phyloP scores from a whole-genome alignment of 1,140 invertebrate species.

The Chironomus striatipennis region DNA sequence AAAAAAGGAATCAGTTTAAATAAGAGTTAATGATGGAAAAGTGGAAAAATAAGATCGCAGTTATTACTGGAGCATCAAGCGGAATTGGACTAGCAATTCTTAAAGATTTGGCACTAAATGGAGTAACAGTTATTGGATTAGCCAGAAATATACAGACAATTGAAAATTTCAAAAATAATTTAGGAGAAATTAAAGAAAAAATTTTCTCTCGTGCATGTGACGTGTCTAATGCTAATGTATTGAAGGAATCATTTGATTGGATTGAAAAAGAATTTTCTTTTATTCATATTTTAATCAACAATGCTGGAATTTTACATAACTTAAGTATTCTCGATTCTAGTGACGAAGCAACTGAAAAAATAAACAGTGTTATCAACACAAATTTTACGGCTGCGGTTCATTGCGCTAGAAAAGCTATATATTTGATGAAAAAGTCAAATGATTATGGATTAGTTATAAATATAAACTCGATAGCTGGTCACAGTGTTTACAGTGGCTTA shows the following conservation, averaged over 20 bases:
- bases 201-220: slow-evolving; percentile 50
- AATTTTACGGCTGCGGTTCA: slow-evolving; percentile 47
- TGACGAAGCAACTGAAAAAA: not conserved
- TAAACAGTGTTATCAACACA: slow-evolving; percentile 27
- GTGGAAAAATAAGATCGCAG: slow-evolving; percentile 44
- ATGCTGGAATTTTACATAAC: slow-evolving; percentile 43
- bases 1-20: no score
- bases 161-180: slow-evolving; percentile 35
- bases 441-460: slow-evolving; percentile 31
- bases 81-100: slow-evolving; percentile 57
- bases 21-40: slow-evolving; percentile 39
- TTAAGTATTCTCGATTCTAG: not conserved
- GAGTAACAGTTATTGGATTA: slow-evolving; percentile 58
- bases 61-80: slow-evolving; percentile 48
- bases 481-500: slow-evolving; percentile 12
- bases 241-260: slow-evolving; percentile 52
- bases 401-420: slow-evolving; percentile 44
- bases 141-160: slow-evolving; percentile 53
- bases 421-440: slow-evolving; percentile 33
- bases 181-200: slow-evolving; percentile 26
- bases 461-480: slow-evolving; percentile 25
- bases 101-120: slow-evolving; percentile 46
- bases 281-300: slow-evolving; percentile 57
- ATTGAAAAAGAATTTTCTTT: slow-evolving; percentile 46
- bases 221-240: slow-evolving; percentile 50